Evolutionary conservation across 2,797 vertebrate species (phyloP).

Genomic region (Columba guinea): DNA sequence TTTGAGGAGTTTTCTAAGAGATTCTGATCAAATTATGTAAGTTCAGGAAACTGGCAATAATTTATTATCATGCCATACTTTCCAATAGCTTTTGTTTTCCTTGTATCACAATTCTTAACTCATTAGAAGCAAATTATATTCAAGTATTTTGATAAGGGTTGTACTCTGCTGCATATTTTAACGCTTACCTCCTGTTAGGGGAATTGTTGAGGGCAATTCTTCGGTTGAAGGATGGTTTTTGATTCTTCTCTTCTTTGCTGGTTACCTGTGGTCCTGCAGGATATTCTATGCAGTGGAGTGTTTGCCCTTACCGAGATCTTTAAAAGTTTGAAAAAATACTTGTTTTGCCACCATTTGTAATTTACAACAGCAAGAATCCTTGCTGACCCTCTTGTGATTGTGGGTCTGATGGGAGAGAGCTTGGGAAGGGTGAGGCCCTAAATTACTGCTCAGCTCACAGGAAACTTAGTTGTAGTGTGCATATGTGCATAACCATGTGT

Average conservation of each 20-base stretch:
- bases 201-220: neutral
- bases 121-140: neutral
- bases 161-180: neutral
- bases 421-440: neutral
- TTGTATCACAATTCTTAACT: neutral
- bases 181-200: neutral
- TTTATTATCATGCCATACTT: neutral
- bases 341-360: neutral
- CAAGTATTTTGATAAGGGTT: neutral
- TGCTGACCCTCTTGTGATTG: neutral
- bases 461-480: neutral
- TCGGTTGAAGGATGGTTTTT: neutral
- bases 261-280: neutral
- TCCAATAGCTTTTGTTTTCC: conserved; percentile 3
- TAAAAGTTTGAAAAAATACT: neutral
- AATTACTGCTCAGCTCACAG: neutral
- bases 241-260: neutral
- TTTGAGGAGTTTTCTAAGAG: conserved; percentile 1
- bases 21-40: conserved; percentile 8
- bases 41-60: neutral
- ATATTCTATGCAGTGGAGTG: neutral
- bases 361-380: neutral
- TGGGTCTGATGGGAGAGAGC: neutral
- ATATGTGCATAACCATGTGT: accelerated
- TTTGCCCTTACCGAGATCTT: accelerated